Percentiles rank a stretch among this genome's conserved stretches.
Conservation (phyloP, 1,140 invertebrate genomes). For the Metaphire vulgaris region DNA sequence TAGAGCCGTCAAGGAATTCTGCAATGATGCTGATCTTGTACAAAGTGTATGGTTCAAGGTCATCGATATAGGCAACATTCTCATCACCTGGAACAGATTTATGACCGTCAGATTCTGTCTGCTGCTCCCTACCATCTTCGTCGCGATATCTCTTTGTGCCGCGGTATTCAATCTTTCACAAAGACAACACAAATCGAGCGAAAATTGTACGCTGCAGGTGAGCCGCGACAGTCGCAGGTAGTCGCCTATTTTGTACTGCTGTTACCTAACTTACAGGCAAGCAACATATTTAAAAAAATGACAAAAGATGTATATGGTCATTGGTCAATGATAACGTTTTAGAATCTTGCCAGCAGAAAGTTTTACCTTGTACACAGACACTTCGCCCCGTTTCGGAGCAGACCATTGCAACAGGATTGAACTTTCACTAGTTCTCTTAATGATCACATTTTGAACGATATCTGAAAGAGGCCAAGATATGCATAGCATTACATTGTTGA, state of each 20-base stretch:
- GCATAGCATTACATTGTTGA: no score
- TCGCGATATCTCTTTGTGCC: conserved; percentile 91
- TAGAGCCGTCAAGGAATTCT: conserved; percentile 32
- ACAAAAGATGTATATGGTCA: no score
- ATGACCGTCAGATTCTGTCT: neutral
- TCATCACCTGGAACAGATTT: conserved; percentile 29
- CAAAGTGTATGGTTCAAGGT: conserved; percentile 41
- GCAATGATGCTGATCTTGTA: conserved; percentile 44
- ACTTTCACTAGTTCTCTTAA: neutral
- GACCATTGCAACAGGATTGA: neutral
- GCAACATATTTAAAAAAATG: no score
- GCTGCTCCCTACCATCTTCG: neutral
- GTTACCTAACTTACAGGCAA: no score
- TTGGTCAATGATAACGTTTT: no score
- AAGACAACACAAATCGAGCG: conserved; percentile 12
- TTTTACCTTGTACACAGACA: neutral
- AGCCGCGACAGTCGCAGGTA: no score
- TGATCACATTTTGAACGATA: neutral
- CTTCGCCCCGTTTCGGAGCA: neutral
- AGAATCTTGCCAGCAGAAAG: neutral
- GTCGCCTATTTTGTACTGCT: no score
- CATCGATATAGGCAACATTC: conserved; percentile 35
- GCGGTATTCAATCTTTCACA: conserved; percentile 69
- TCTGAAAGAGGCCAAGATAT: neutral
- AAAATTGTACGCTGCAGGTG: no score